Conservation (phyloP, 2,113 vertebrate species). For the Gambusia holbrooki region DNA sequence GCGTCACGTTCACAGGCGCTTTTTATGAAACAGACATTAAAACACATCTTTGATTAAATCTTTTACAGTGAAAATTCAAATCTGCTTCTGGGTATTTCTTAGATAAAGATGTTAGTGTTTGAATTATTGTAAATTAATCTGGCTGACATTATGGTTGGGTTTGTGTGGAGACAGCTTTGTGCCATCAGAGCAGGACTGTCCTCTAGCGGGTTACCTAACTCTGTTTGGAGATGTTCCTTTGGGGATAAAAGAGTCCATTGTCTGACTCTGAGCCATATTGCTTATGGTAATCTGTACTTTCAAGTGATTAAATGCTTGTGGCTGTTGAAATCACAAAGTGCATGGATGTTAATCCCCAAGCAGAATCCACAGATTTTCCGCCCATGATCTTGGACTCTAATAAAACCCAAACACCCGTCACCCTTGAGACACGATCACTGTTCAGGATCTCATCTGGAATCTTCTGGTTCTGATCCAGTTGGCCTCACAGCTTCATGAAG, state of each 20-base stretch:
- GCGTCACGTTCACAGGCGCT: too few relatives aligned
- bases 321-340: slow-evolving; percentile 27
- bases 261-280: slow-evolving; percentile 64
- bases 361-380: slow-evolving; percentile 38
- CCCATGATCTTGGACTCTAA: slow-evolving; percentile 27
- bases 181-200: slow-evolving; percentile 1
- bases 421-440: neutral
- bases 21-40: too few relatives aligned
- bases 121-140: neutral
- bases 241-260: slow-evolving; percentile 49
- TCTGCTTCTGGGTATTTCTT: neutral
- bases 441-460: too few relatives aligned
- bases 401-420: neutral
- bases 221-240: slow-evolving; percentile 31
- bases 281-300: slow-evolving; percentile 61
- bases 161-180: neutral
- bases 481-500: too few relatives aligned
- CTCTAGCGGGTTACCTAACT: slow-evolving; percentile 26
- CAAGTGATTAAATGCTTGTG: slow-evolving; percentile 61
- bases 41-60: too few relatives aligned
- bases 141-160: neutral
- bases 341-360: slow-evolving; percentile 41
- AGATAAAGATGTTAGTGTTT: neutral
- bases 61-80: neutral
- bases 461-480: too few relatives aligned